phyloP scores from a whole-genome alignment of 1,140 invertebrate genomes.

The Orchestia grillus region DNA sequence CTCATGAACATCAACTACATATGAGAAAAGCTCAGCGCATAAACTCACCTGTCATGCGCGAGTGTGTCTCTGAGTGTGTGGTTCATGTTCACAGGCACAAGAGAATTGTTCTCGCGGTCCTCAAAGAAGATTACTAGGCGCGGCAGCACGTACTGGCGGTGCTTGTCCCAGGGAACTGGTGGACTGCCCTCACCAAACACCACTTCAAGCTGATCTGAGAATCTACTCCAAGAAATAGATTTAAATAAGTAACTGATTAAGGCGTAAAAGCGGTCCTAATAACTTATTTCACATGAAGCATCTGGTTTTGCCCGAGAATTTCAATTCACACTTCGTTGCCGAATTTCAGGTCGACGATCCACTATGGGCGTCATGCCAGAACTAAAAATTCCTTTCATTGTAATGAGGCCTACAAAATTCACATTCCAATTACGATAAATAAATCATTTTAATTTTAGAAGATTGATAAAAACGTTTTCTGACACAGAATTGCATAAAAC shows the following conservation, averaged over 20 bases:
- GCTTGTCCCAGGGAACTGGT: slow-evolving; percentile 79
- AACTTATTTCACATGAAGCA: not conserved
- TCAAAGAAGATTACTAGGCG: slow-evolving; percentile 86
- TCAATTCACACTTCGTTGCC: not conserved
- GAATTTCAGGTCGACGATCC: not conserved
- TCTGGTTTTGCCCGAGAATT: not conserved
- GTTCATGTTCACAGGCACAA: slow-evolving; percentile 77
- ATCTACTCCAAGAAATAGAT: slow-evolving; percentile 72
- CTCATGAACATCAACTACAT: not conserved
- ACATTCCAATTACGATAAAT: not conserved
- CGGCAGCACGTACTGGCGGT: slow-evolving; percentile 78
- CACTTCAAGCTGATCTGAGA: slow-evolving; percentile 80
- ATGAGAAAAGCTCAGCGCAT: not conserved
- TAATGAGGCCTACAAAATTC: not conserved
- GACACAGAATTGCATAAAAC: too few species aligned
- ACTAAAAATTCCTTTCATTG: not conserved
- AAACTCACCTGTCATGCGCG: slow-evolving; percentile 72
- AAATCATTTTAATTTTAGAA: too few species aligned
- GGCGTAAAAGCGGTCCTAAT: not conserved
- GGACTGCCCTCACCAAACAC: slow-evolving; percentile 80
- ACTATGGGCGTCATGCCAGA: not conserved
- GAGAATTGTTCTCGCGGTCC: slow-evolving; percentile 77
- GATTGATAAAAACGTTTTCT: too few species aligned
- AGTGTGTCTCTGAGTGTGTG: slow-evolving; percentile 79
- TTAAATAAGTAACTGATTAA: not conserved